A percentile compares a stretch with the other conserved stretches of the same genome.
Evolutionary conservation across 2,888 invertebrate genomes (phyloP).

Genomic region (Drosophila greeni): DNA sequence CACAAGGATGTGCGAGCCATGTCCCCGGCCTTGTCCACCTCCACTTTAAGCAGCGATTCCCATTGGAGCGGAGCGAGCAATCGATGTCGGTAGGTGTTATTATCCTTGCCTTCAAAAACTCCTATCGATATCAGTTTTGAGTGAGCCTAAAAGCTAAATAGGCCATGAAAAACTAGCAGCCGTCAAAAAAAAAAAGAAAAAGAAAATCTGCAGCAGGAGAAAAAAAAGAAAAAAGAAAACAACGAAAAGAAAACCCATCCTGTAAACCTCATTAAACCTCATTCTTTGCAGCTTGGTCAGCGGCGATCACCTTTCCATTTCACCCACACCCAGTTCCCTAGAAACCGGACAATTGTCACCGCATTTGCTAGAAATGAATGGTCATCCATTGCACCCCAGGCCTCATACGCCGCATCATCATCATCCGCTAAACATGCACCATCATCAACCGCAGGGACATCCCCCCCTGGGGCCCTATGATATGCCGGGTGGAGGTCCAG

Average conservation of each 20-base stretch:
- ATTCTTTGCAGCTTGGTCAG: slow-evolving; percentile 2
- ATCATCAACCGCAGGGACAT: slow-evolving; percentile 2
- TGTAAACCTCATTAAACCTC: too few relatives aligned
- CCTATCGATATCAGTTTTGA: not conserved
- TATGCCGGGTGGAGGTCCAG: slow-evolving; percentile 16
- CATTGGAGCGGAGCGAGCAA: slow-evolving; percentile 52
- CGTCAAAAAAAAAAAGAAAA: not conserved
- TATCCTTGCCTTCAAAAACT: too few relatives aligned
- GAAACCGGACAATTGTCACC: slow-evolving; percentile 52
- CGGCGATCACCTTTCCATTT: not conserved
- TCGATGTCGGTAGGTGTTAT: slow-evolving; percentile 42
- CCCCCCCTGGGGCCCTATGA: not conserved
- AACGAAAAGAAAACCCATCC: too few relatives aligned
- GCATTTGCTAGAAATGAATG: slow-evolving; percentile 39
- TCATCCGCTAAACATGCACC: not conserved
- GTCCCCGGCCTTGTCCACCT: slow-evolving; percentile 61
- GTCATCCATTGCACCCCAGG: slow-evolving; percentile 12
- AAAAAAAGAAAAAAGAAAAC: too few relatives aligned
- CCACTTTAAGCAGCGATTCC: slow-evolving; percentile 60
- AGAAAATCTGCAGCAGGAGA: too few relatives aligned
- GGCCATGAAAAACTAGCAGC: not conserved
- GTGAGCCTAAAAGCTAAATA: not conserved
- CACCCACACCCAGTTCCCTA: slow-evolving; percentile 33
- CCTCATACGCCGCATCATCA: not conserved
- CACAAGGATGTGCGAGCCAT: slow-evolving; percentile 45